Conservation (phyloP, 2,888 invertebrate species). For the Tachina lurida region DNA sequence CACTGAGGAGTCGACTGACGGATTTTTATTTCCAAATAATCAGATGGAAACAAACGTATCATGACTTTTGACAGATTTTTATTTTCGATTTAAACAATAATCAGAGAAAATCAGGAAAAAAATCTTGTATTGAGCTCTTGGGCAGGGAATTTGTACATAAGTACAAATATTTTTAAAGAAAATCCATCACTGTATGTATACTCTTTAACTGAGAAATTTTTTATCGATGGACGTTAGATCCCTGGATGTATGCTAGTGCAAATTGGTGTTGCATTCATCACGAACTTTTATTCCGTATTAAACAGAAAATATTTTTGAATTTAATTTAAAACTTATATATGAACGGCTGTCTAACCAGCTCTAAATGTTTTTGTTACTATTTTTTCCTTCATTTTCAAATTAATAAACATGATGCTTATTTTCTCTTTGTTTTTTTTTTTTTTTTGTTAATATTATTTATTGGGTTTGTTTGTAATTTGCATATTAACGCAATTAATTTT, state of each 20-base stretch:
- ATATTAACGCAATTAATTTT: conserved; percentile 70
- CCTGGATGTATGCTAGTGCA: no score
- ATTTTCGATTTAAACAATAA: no score
- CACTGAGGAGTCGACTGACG: conserved; percentile 5
- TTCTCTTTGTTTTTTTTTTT: conserved; percentile 32
- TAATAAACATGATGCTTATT: conserved; percentile 28
- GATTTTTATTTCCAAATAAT: not conserved
- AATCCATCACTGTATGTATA: no score
- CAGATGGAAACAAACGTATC: no score
- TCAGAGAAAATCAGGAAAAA: no score
- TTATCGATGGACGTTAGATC: no score
- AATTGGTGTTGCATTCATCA: not conserved
- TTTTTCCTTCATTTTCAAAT: conserved; percentile 13
- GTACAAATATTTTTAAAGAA: no score
- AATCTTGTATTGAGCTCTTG: no score
- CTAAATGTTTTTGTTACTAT: not conserved
- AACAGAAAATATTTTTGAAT: not conserved
- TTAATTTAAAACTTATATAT: not conserved
- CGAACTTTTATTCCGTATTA: not conserved
- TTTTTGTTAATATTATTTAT: conserved; percentile 47
- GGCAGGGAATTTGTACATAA: no score
- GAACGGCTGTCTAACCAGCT: not conserved
- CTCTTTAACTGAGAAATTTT: no score
- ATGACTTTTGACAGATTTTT: no score
- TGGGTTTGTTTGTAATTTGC: conserved; percentile 60